Evolutionary conservation across 2,888 invertebrate species (phyloP).

Genomic region (Pristionchus exspectatus): DNA sequence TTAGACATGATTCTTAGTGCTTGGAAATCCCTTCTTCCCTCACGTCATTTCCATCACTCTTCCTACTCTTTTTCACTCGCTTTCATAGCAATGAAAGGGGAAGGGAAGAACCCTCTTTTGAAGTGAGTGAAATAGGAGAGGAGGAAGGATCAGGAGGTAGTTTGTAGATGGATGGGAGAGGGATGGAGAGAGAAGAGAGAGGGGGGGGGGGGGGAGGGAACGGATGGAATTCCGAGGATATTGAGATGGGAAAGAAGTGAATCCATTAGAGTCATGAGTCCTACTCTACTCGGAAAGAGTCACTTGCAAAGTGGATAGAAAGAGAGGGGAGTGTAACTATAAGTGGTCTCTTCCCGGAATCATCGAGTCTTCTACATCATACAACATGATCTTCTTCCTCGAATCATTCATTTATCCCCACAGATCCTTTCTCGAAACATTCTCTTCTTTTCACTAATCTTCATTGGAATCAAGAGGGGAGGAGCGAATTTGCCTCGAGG

Average conservation of each 20-base stretch:
- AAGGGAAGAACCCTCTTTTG: slow-evolving; percentile 13
- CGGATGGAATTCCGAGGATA: background rate
- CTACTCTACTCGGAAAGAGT: background rate
- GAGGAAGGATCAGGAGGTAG: background rate
- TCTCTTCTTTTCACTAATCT: background rate
- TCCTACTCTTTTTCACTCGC: background rate
- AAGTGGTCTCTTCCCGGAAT: background rate
- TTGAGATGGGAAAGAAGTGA: background rate
- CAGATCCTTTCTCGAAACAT: background rate
- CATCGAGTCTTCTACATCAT: background rate
- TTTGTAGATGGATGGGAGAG: background rate
- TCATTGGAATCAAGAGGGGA: background rate
- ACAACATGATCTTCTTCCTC: background rate
- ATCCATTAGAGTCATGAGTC: slow-evolving; percentile 18
- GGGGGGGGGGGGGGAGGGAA: background rate
- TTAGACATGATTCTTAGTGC: background rate
- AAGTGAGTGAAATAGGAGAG: background rate
- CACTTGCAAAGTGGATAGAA: background rate
- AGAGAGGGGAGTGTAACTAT: background rate
- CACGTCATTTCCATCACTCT: slow-evolving; percentile 27
- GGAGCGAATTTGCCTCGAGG: background rate
- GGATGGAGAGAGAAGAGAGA: background rate
- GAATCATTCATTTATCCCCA: background rate
- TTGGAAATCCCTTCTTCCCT: background rate
- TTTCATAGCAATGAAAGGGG: background rate